phyloP scores from a whole-genome alignment of 2,888 invertebrate genomes.

The Schizotus pectinicornis region DNA sequence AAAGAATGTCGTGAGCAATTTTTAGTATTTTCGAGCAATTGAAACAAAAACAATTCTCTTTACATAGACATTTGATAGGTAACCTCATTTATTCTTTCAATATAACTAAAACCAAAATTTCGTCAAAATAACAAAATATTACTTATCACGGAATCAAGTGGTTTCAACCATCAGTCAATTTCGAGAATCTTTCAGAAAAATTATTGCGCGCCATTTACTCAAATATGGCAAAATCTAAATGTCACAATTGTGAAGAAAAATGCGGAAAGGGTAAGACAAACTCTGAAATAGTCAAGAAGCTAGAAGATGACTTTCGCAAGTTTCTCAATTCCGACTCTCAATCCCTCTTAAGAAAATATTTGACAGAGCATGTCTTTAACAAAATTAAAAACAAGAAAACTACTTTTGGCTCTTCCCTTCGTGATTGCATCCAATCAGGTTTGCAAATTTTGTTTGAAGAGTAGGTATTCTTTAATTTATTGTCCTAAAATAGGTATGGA shows the following conservation, averaged over 20 bases:
- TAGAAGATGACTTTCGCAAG: conserved; percentile 62
- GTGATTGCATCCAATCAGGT: conserved; percentile 72
- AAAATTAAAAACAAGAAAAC: conserved; percentile 64
- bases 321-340: conserved; percentile 61
- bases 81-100: too few species aligned
- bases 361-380: conserved; percentile 63
- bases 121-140: too few species aligned
- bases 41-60: too few species aligned
- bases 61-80: too few species aligned
- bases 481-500: conserved; percentile 60
- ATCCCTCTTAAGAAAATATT: conserved; percentile 70
- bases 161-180: too few species aligned
- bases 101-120: too few species aligned
- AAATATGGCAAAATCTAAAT: conserved; percentile 35
- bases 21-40: too few species aligned
- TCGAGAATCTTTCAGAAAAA: too few species aligned
- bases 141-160: too few species aligned
- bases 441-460: too few species aligned
- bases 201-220: too few species aligned
- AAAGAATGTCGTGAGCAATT: too few species aligned
- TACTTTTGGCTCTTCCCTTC: conserved; percentile 64
- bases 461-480: neutral
- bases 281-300: conserved; percentile 56
- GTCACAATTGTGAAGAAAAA: conserved; percentile 47
- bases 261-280: conserved; percentile 50